These are phyloP conservation scores for Hypanus sabinus DNA, from an alignment of 2,113 vertebrate genomes.

Conservation along the genomic window DNA sequence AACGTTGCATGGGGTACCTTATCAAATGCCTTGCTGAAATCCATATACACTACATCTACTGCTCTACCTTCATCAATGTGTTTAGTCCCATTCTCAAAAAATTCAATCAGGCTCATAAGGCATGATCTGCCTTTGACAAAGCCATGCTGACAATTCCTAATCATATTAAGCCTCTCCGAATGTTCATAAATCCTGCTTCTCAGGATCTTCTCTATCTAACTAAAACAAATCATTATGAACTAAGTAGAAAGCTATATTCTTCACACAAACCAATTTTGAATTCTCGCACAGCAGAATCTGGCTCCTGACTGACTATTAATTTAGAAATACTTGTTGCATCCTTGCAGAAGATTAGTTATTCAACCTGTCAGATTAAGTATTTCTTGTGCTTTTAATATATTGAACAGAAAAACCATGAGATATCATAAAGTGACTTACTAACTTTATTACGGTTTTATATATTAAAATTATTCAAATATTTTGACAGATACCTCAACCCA, in stretches of 20 bases:
- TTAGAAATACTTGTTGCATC: background rate
- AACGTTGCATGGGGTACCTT: no score
- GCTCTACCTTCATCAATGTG: no score
- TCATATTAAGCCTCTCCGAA: no score
- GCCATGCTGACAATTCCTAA: no score
- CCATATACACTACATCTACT: no score
- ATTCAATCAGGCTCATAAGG: no score
- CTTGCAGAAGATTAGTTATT: background rate
- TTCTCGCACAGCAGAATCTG: background rate
- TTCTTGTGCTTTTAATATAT: background rate
- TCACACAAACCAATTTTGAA: background rate
- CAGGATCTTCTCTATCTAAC: no score
- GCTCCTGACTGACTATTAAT: constrained; percentile 8
- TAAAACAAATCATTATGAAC: background rate
- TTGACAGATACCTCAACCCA: background rate
- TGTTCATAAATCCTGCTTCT: no score
- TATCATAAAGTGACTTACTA: background rate
- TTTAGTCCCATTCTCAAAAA: no score
- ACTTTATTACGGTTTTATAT: background rate
- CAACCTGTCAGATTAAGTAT: background rate
- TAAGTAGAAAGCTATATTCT: background rate
- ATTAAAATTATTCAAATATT: background rate
- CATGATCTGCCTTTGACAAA: no score
- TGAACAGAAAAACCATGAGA: background rate
- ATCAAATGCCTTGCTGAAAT: no score